Evolutionary conservation across 1,140 invertebrate species (phyloP).

Genomic region (Olivierus martensii): DNA sequence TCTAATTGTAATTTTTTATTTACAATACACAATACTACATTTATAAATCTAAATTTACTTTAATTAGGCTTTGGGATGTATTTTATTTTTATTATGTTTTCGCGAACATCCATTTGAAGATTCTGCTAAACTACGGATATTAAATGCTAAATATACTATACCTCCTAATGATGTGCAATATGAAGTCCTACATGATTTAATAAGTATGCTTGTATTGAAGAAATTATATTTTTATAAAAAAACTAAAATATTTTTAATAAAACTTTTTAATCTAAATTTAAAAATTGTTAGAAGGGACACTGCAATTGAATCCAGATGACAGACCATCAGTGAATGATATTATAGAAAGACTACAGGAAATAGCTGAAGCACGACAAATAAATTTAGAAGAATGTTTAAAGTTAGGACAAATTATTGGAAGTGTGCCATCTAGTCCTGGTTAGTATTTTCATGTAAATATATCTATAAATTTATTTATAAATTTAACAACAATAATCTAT

Average conservation of each 20-base stretch:
- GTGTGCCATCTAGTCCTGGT: slow-evolving; percentile 29
- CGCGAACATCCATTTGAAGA: slow-evolving; percentile 96
- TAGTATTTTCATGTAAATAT: too few species aligned
- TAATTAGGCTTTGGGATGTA: slow-evolving; percentile 71
- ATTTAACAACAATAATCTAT: too few species aligned
- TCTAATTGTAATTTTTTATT: not conserved
- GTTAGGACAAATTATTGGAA: slow-evolving; percentile 41
- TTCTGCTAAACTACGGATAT: slow-evolving; percentile 79
- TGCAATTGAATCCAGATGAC: slow-evolving; percentile 59
- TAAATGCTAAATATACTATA: slow-evolving; percentile 88
- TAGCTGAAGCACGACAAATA: slow-evolving; percentile 66
- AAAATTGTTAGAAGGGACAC: slow-evolving; percentile 48
- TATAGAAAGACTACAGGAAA: slow-evolving; percentile 67
- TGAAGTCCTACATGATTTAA: slow-evolving; percentile 76
- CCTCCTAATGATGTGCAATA: slow-evolving; percentile 63
- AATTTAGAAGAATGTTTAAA: slow-evolving; percentile 58
- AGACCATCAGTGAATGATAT: slow-evolving; percentile 60
- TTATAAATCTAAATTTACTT: too few species aligned
- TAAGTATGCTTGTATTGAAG: slow-evolving; percentile 51
- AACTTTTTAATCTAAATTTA: not conserved
- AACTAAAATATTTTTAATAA: not conserved
- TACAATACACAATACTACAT: too few species aligned
- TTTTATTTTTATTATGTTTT: slow-evolving; percentile 84
- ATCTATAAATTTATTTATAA: too few species aligned
- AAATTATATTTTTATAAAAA: not conserved